These are phyloP conservation scores for Atrichornis clamosus DNA, from an alignment of 2,113 vertebrate genomes.

Conservation along the genomic window DNA sequence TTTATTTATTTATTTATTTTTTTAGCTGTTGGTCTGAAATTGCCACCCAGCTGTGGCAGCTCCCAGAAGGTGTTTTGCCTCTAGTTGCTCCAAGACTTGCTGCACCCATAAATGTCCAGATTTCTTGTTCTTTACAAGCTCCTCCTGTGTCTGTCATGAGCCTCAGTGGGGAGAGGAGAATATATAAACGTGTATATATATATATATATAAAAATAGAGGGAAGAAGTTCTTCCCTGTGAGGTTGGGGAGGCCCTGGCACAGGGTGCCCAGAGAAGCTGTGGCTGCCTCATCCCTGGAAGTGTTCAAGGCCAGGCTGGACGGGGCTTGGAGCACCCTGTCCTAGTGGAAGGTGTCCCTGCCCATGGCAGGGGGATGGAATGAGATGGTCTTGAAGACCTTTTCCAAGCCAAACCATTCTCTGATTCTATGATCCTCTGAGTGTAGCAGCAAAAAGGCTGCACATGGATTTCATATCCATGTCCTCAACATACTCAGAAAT, in stretches of 20 bases:
- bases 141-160: not conserved
- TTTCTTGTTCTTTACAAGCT: not conserved
- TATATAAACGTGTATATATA: not conserved
- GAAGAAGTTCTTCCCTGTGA: not conserved
- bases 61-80: not conserved
- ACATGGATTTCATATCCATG: no score
- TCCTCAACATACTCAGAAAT: no score
- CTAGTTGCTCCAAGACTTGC: not conserved
- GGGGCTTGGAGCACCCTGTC: no score
- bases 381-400: no score
- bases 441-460: not conserved
- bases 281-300: no score
- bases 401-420: no score
- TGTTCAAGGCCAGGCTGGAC: no score
- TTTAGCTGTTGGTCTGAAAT: not conserved
- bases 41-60: accelerated
- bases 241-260: no score
- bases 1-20: not conserved
- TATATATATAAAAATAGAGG: not conserved
- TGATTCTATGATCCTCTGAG: not conserved
- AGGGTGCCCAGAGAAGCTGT: no score
- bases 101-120: not conserved
- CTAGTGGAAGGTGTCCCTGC: no score
- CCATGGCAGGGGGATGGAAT: no score
- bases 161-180: not conserved